Evolutionary conservation across 2,888 invertebrate genomes (phyloP).

Genomic region (Ashinkailepas kermadecensis): DNA sequence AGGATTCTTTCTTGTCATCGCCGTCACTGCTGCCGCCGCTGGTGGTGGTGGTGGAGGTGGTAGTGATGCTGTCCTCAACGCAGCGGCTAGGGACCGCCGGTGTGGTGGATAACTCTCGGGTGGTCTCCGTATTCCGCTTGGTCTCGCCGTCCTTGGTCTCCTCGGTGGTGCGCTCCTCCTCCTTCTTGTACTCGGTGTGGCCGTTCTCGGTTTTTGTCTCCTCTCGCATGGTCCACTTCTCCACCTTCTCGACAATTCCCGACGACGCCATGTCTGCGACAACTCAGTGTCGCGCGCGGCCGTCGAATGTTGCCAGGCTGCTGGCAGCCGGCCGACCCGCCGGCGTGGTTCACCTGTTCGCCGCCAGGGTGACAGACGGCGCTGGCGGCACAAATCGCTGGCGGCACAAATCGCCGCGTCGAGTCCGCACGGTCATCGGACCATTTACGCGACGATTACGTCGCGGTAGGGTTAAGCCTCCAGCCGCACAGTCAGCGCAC

Average conservation of each 20-base stretch:
- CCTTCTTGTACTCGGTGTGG: slow-evolving; percentile 15
- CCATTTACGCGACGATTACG: no score
- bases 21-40: no score
- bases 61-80: not conserved
- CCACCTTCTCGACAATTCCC: not conserved
- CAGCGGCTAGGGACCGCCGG: not conserved
- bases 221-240: slow-evolving; percentile 7
- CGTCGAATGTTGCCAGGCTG: not conserved
- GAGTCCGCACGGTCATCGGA: no score
- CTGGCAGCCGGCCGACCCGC: not conserved
- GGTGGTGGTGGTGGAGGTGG: not conserved
- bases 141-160: slow-evolving; percentile 16
- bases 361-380: slow-evolving; percentile 9
- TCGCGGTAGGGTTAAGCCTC: no score
- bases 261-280: slow-evolving; percentile 1
- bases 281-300: not conserved
- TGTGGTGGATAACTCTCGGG: not conserved
- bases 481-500: no score
- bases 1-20: not conserved
- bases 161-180: slow-evolving; percentile 7
- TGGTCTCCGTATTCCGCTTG: slow-evolving; percentile 6
- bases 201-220: slow-evolving; percentile 11
- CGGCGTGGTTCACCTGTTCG: not conserved
- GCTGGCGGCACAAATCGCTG: not conserved
- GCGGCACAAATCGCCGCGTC: not conserved